Evolutionary conservation across 2,888 invertebrate genomes (phyloP).

Genomic region (Megaustenia siamemsis): DNA sequence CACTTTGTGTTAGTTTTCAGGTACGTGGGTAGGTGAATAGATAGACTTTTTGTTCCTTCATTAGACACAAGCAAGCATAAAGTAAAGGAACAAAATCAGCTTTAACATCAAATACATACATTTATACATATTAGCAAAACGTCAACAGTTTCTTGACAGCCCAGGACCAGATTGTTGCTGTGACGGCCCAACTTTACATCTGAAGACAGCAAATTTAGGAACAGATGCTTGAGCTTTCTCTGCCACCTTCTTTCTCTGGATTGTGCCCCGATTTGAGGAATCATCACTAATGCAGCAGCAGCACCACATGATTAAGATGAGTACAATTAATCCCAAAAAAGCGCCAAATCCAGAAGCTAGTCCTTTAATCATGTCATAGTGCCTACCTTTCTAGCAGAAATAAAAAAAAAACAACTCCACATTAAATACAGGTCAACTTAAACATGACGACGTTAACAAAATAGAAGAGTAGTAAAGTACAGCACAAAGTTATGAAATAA

Average conservation of each 20-base stretch:
- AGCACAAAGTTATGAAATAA: too few relatives aligned
- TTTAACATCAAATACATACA: too few relatives aligned
- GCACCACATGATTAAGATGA: slow-evolving; percentile 63
- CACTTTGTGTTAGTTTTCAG: too few relatives aligned
- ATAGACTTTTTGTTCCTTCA: too few relatives aligned
- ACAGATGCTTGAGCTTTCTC: background rate
- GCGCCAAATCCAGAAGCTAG: slow-evolving; percentile 64
- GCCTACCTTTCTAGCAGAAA: slow-evolving; percentile 41
- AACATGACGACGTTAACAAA: too few relatives aligned
- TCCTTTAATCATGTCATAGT: slow-evolving; percentile 61
- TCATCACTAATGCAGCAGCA: slow-evolving; percentile 61
- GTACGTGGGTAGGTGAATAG: too few relatives aligned
- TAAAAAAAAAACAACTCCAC: background rate
- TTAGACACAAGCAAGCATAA: too few relatives aligned
- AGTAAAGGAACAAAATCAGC: too few relatives aligned
- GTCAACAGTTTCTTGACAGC: background rate
- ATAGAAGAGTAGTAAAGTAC: too few relatives aligned
- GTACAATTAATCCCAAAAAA: slow-evolving; percentile 59
- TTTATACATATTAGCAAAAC: too few relatives aligned
- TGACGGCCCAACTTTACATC: background rate
- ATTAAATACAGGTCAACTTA: too few relatives aligned
- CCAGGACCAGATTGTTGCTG: background rate
- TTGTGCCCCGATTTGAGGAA: background rate
- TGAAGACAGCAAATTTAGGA: background rate
- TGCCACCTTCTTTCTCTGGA: background rate